Conservation (phyloP, 1,140 invertebrate species). For the Adoxophyes honmai region DNA sequence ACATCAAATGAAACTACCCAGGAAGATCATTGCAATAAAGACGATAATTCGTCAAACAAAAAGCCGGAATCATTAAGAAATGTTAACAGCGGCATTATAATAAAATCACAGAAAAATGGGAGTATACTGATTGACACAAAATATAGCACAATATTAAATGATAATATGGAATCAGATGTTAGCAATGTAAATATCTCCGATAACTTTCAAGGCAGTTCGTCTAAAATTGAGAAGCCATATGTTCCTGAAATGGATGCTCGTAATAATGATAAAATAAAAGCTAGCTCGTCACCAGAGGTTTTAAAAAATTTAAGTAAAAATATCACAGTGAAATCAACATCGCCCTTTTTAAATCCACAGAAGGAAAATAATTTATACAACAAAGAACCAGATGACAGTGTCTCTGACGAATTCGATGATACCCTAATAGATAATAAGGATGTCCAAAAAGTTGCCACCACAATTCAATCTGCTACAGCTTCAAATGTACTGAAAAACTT, state of each 20-base stretch:
- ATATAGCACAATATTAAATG: constrained; percentile 9
- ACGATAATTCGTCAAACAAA: too few relatives aligned
- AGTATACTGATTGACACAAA: constrained; percentile 3
- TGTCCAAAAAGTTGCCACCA: too few relatives aligned
- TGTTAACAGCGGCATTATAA: constrained; percentile 1
- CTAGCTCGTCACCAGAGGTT: neutral
- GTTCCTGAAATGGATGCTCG: constrained; percentile 16
- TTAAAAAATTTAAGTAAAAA: constrained; percentile 6
- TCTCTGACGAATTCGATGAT: neutral
- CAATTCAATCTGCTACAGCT: too few relatives aligned
- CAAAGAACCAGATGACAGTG: constrained; percentile 16
- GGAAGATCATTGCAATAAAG: neutral
- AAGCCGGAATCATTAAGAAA: neutral
- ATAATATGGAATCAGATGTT: constrained; percentile 5
- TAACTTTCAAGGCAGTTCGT: too few relatives aligned
- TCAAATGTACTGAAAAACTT: neutral
- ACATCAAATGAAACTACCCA: too few relatives aligned
- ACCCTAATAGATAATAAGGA: too few relatives aligned
- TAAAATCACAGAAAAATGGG: neutral
- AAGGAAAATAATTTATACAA: constrained; percentile 16
- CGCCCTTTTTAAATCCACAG: neutral
- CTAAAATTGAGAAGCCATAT: neutral
- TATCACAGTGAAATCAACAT: constrained; percentile 5
- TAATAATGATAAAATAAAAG: constrained; percentile 13
- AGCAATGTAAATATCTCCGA: too few relatives aligned